Percentiles rank a stretch among this genome's conserved stretches.
Evolutionary conservation across 2,888 invertebrate species (phyloP).

Genomic region (Thera britannica): DNA sequence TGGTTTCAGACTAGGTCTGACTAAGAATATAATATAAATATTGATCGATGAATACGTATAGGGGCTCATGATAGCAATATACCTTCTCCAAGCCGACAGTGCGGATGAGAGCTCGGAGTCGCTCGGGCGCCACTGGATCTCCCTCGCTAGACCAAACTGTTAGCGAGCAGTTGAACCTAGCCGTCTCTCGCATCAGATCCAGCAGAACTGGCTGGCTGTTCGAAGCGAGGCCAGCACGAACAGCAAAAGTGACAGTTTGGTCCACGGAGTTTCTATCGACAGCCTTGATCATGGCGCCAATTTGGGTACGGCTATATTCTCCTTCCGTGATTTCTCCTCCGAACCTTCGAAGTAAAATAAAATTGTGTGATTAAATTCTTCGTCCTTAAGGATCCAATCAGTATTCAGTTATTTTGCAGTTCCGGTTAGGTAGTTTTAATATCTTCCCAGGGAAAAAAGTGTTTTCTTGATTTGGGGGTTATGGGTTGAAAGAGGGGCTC

Average conservation of each 20-base stretch:
- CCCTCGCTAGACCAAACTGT: constrained; percentile 91
- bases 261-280: constrained; percentile 82
- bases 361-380: no score
- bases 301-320: constrained; percentile 86
- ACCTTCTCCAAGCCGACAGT: constrained; percentile 86
- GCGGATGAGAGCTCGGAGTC: constrained; percentile 87
- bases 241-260: constrained; percentile 92
- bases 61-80: neutral
- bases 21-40: neutral
- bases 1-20: neutral
- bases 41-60: neutral
- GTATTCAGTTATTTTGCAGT: no score
- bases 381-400: no score
- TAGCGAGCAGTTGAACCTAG: constrained; percentile 85
- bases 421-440: no score
- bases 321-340: constrained; percentile 80
- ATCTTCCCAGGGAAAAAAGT: no score
- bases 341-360: constrained; percentile 61
- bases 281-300: constrained; percentile 88
- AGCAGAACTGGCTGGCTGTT: constrained; percentile 86
- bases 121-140: constrained; percentile 88
- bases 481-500: no score
- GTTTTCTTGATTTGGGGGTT: no score
- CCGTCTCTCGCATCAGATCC: constrained; percentile 82
- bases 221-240: constrained; percentile 84